Evolutionary conservation across 2,888 invertebrate species (phyloP), one percentile per base, ranked within the genome.

Genomic region (Hypomecis atomaria): DNA sequence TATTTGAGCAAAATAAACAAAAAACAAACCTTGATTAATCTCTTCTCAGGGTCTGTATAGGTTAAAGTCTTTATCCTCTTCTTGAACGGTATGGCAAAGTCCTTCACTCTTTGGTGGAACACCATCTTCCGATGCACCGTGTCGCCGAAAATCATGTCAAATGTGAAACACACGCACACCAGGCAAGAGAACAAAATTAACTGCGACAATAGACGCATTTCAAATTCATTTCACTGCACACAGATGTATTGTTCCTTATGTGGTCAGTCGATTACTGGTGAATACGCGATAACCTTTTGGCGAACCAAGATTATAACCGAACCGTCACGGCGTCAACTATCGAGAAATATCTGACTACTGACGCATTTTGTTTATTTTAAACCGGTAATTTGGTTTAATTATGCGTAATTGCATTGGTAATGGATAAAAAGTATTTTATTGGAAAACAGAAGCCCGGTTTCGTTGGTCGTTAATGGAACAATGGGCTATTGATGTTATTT

Each of bases 41-140:
- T 80, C 59, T 88, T 87, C 62, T 92, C 92, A 0, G 89, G 86
- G 70, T 92, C 92, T 33, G 67, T 80, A 71, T 85, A 92, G 5
- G 87, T 81, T 55, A 92, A 78, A 42, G 76, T 81, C 72, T 89
- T 87, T 6, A 92, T 86, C 65, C 90, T 83, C 73, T 92, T 92
- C 79, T 87, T 90, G 71, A 92, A 92, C 0, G 92, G 92, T 81
- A 92, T 89, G 33, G 92, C 92, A 40, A 90, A 89, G 58, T 91
- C 90, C 73, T 92, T 92, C 36, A 92, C 82, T 71, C 92, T 86
- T 69, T 92, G 88, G 65, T 92, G 92, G 73, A 90, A 92, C 62
- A 92, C 88, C 92, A 92, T 90, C 78, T 92, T 92, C 67, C 88
- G 84, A 69, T 90, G 92, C 69, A 92, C 90, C 1, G 87, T 90